Evolutionary conservation across 2,888 invertebrate genomes (phyloP).

Genomic region (Strigamia maritima): DNA sequence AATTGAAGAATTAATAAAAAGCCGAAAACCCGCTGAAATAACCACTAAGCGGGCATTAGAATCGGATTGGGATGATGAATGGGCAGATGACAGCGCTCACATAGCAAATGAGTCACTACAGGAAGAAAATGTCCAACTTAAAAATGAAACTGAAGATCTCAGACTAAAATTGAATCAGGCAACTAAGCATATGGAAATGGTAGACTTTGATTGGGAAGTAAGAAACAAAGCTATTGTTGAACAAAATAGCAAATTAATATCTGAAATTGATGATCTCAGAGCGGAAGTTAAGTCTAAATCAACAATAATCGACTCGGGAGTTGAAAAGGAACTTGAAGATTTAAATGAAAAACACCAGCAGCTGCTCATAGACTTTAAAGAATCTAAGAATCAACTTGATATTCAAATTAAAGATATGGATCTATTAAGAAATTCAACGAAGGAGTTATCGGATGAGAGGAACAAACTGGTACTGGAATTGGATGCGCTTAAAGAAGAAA

Average conservation of each 20-base stretch:
- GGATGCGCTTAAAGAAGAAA: neutral
- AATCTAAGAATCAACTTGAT: neutral
- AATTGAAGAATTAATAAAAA: neutral
- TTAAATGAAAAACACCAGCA: neutral
- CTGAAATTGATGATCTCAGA: neutral
- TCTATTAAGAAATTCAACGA: neutral
- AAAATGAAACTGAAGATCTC: neutral
- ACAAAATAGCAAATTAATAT: neutral
- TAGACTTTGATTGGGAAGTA: neutral
- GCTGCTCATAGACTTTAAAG: neutral
- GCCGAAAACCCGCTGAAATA: neutral
- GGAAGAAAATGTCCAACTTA: conserved; percentile 2
- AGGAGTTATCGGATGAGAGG: neutral
- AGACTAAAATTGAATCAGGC: neutral
- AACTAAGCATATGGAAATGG: too few relatives aligned
- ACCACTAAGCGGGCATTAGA: neutral
- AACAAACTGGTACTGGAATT: neutral
- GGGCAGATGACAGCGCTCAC: neutral
- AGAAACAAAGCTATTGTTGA: neutral
- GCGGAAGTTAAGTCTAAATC: neutral
- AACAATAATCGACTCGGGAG: neutral
- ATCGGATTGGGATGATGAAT: neutral
- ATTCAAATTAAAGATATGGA: neutral
- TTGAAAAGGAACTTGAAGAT: neutral
- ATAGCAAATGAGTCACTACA: neutral